Evolutionary conservation across 2,888 invertebrate genomes (phyloP).

Genomic region (Melinaea marsaeus): DNA sequence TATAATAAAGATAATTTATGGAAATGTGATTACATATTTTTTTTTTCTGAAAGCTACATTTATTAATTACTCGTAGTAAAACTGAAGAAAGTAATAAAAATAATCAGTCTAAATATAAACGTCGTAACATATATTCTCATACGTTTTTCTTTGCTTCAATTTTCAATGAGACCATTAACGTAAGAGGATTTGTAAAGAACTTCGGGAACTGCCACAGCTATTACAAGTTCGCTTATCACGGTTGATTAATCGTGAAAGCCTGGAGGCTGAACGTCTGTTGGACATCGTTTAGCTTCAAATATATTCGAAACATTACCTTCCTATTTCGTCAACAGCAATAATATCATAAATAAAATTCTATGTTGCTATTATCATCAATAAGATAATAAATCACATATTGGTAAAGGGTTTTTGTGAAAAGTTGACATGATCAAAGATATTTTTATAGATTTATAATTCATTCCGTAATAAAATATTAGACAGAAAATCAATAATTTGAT

Average conservation of each 20-base stretch:
- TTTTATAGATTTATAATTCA: too few relatives aligned
- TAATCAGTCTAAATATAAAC: too few relatives aligned
- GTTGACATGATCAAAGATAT: too few relatives aligned
- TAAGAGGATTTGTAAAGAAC: slow-evolving; percentile 24
- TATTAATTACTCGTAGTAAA: too few relatives aligned
- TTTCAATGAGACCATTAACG: slow-evolving; percentile 21
- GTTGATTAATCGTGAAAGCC: background rate
- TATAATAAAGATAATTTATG: too few relatives aligned
- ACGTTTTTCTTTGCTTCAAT: slow-evolving; percentile 12
- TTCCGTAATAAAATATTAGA: too few relatives aligned
- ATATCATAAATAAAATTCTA: slow-evolving; percentile 35
- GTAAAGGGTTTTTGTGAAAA: background rate
- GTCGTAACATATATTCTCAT: too few relatives aligned
- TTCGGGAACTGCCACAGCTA: slow-evolving; percentile 18
- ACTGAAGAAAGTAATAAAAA: too few relatives aligned
- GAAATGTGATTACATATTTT: too few relatives aligned
- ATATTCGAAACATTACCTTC: background rate
- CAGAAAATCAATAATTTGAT: too few relatives aligned
- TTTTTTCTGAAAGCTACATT: too few relatives aligned
- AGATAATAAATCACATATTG: slow-evolving; percentile 36
- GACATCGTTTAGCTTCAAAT: background rate
- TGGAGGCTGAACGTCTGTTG: background rate
- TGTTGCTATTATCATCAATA: slow-evolving; percentile 16
- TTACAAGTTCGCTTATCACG: slow-evolving; percentile 17
- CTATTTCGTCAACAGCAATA: too few relatives aligned